These are phyloP conservation scores for Tolypeutes matacus DNA, from an alignment of 2,797 vertebrate genomes.

Conservation along the genomic window DNA sequence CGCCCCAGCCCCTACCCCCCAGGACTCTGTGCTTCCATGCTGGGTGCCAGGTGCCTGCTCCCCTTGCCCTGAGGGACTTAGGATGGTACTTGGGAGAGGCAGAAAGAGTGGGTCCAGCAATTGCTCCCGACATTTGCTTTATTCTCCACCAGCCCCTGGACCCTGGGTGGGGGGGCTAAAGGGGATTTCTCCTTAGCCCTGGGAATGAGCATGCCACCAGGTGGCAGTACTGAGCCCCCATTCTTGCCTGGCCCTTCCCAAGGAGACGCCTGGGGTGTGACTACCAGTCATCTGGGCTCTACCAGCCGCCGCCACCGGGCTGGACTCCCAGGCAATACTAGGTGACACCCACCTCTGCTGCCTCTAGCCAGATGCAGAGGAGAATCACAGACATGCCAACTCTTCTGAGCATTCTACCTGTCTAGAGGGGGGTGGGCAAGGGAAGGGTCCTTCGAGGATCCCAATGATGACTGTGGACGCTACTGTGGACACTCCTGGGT, in stretches of 20 bases:
- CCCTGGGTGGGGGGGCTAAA: too few species aligned
- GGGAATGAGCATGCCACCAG: not conserved
- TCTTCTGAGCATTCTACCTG: not conserved
- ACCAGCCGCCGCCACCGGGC: not conserved
- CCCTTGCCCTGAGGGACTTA: not conserved
- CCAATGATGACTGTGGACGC: not conserved
- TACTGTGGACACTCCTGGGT: not conserved
- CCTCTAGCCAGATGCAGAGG: not conserved
- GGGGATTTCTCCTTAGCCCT: not conserved
- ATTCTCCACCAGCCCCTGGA: not conserved
- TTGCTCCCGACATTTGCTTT: conserved; percentile 3
- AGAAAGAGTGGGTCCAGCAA: not conserved
- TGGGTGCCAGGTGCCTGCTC: not conserved
- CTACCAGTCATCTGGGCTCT: not conserved
- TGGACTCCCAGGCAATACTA: not conserved
- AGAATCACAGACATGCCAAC: not conserved
- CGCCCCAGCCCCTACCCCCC: not conserved
- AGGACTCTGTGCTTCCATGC: not conserved
- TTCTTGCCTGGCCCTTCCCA: not conserved
- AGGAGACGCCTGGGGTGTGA: not conserved
- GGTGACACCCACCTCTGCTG: not conserved
- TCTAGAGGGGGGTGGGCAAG: not conserved
- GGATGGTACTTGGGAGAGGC: not conserved
- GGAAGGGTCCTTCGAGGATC: not conserved
- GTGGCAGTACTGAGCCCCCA: conserved; percentile 43